phyloP scores from a whole-genome alignment of 2,113 vertebrate species.

The Crotalus tigris region DNA sequence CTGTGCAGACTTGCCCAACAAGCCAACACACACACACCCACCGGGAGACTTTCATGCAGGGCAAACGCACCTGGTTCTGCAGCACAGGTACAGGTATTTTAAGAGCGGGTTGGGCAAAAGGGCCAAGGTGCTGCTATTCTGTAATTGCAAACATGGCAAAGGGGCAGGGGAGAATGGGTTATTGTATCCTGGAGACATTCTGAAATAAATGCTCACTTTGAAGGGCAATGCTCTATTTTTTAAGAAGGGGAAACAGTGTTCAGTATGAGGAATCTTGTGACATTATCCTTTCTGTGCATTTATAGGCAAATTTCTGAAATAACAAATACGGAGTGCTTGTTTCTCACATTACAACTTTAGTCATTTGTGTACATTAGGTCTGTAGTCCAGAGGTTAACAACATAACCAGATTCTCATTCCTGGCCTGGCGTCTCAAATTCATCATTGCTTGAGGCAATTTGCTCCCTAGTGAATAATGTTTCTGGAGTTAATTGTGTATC shows the following conservation, averaged over 20 bases:
- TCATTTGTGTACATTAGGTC: neutral
- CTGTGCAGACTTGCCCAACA: neutral
- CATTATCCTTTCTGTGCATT: neutral
- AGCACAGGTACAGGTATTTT: neutral
- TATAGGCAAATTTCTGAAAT: neutral
- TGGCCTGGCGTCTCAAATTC: neutral
- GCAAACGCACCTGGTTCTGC: neutral
- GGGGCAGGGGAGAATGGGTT: fast-evolving
- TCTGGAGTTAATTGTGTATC: neutral
- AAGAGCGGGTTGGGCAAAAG: neutral
- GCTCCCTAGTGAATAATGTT: neutral
- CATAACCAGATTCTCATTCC: neutral
- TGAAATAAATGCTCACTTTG: neutral
- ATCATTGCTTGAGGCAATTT: neutral
- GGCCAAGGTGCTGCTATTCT: neutral
- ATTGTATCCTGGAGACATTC: neutral
- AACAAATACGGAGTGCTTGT: neutral
- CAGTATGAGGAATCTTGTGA: neutral
- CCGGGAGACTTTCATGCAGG: neutral
- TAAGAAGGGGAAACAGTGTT: no score
- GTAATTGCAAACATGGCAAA: neutral
- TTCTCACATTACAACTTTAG: neutral
- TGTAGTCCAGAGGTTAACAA: neutral
- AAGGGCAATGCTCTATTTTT: neutral
- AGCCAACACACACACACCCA: no score